phyloP scores from a whole-genome alignment of 2,888 invertebrate species.

The Temnothorax ravouxi region DNA sequence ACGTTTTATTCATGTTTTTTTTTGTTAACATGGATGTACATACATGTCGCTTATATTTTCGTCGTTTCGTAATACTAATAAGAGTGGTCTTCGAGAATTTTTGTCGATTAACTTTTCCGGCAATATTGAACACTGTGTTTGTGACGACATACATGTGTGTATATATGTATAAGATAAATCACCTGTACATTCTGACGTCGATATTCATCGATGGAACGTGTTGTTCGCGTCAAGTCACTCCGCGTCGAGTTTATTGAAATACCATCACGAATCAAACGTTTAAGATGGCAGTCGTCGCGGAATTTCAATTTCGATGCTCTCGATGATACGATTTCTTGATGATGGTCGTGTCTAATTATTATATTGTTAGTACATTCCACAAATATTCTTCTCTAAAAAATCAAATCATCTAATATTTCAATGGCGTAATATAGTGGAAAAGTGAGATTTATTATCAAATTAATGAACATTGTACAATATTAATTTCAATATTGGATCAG shows the following conservation, averaged over 20 bases:
- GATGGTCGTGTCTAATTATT: constrained; percentile 78
- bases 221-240: constrained; percentile 49
- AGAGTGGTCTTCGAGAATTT: neutral
- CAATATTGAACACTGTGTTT: neutral
- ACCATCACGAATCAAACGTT: constrained; percentile 82
- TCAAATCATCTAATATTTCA: constrained; percentile 39
- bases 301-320: constrained; percentile 83
- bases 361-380: constrained; percentile 61
- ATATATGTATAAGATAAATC: neutral
- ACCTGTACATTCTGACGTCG: neutral
- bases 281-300: constrained; percentile 77
- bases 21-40: constrained; percentile 15
- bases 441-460: neutral
- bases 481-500: neutral
- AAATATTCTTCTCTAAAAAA: constrained; percentile 41
- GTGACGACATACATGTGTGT: neutral
- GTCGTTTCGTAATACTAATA: constrained; percentile 8
- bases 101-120: neutral
- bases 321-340: constrained; percentile 68
- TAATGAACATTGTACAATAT: neutral
- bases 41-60: neutral
- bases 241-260: constrained; percentile 82
- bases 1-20: constrained; percentile 59
- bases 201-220: constrained; percentile 37
- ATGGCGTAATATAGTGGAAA: neutral